A percentile compares a stretch with the other conserved stretches of the same genome.
phyloP scores from a whole-genome alignment of 2,888 invertebrate genomes.

The Cyrtodaria siliqua region DNA sequence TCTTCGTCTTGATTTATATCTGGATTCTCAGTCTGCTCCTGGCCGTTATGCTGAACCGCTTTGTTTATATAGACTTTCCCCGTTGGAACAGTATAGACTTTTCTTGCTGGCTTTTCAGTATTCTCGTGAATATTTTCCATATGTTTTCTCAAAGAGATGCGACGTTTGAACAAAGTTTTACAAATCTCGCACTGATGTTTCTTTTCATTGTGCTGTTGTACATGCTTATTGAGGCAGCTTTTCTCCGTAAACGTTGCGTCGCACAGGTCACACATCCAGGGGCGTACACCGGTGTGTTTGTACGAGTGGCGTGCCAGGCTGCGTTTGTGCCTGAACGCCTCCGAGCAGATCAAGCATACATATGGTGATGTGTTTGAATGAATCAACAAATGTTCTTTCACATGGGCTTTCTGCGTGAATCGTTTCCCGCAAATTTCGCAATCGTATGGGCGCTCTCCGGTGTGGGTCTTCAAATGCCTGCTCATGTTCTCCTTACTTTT shows the following conservation, averaged over 20 bases:
- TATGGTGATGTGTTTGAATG: constrained; percentile 26
- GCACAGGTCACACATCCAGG: constrained; percentile 6
- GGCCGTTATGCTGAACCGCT: no score
- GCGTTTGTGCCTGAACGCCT: constrained; percentile 33
- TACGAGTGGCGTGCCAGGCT: constrained; percentile 22
- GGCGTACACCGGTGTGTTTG: constrained; percentile 12
- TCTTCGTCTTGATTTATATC: no score
- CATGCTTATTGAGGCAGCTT: constrained; percentile 17
- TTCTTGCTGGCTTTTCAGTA: no score
- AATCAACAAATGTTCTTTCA: constrained; percentile 22
- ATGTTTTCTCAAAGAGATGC: constrained; percentile 2
- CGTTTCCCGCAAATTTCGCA: constrained; percentile 9
- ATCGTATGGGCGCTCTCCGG: constrained; percentile 17
- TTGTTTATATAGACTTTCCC: no score
- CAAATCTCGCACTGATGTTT: constrained; percentile 22
- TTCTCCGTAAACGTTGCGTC: constrained; percentile 10
- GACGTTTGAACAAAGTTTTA: constrained; percentile 13
- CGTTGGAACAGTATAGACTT: no score
- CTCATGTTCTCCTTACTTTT: constrained; percentile 31
- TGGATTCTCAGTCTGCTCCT: no score
- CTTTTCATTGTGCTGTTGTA: constrained; percentile 8
- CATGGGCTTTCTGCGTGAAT: constrained; percentile 32
- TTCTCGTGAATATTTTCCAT: constrained; percentile 8
- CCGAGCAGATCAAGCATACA: constrained; percentile 24
- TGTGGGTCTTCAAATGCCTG: constrained; percentile 36